A percentile compares a stretch with the other conserved stretches of the same genome.
Evolutionary conservation across 2,888 invertebrate genomes (phyloP).

Genomic region (Capitulum mitella): DNA sequence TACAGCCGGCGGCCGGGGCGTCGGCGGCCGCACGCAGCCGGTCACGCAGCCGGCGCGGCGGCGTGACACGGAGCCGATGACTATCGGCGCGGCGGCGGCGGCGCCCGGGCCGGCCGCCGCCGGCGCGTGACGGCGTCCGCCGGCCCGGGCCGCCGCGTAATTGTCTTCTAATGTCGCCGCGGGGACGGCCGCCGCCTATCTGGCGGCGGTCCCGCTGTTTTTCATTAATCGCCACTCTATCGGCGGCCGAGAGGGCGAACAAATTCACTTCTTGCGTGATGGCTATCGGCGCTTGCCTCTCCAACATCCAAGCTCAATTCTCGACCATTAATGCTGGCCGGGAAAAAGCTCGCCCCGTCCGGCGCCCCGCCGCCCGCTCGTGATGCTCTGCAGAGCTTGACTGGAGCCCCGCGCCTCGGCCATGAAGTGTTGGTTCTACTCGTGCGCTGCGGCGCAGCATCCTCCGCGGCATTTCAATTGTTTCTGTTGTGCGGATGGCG

Average conservation of each 20-base stretch:
- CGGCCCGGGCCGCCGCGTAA: not conserved
- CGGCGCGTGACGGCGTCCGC: not conserved
- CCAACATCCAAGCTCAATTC: not conserved
- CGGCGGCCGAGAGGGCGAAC: not conserved
- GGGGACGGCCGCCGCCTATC: not conserved
- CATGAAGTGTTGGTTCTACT: too few relatives aligned
- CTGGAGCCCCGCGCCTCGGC: too few relatives aligned
- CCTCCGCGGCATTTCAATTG: too few relatives aligned
- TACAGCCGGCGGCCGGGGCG: not conserved
- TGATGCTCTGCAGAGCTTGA: too few relatives aligned
- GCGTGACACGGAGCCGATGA: not conserved
- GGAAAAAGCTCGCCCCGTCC: not conserved
- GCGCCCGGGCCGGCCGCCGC: not conserved
- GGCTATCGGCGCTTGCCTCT: not conserved
- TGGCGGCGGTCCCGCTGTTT: not conserved
- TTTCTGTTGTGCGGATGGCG: too few relatives aligned
- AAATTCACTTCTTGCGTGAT: slow-evolving; percentile 23
- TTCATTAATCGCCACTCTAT: slow-evolving; percentile 22
- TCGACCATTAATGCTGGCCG: not conserved
- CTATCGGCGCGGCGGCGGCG: slow-evolving; percentile 1
- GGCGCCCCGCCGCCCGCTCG: too few relatives aligned
- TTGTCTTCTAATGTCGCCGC: slow-evolving; percentile 15
- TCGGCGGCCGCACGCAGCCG: not conserved
- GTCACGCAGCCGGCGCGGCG: not conserved
- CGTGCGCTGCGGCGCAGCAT: too few relatives aligned